phyloP scores from a whole-genome alignment of 2,888 invertebrate species.

The Cremastinae sp. region DNA sequence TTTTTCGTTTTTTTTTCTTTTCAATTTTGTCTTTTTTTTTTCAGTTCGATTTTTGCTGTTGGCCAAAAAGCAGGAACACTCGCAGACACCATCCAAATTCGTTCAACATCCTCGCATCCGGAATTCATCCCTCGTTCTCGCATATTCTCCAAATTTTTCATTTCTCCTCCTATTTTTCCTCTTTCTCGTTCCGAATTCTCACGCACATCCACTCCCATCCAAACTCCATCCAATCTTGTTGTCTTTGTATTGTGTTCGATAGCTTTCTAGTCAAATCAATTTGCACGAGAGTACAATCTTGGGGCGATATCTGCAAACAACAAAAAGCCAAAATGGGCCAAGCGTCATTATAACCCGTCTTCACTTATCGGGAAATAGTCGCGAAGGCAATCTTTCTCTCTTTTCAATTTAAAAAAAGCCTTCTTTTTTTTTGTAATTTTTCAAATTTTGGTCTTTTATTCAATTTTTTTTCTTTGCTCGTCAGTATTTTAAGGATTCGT shows the following conservation, averaged over 20 bases:
- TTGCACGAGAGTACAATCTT: constrained; percentile 79
- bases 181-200: constrained; percentile 69
- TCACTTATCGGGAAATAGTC: constrained; percentile 30
- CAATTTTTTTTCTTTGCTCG: neutral
- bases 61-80: constrained; percentile 71
- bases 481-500: constrained; percentile 7
- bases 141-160: neutral
- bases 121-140: constrained; percentile 51
- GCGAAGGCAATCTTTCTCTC: constrained; percentile 11
- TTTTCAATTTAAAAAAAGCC: too few relatives aligned
- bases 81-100: constrained; percentile 72
- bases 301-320: constrained; percentile 78
- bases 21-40: constrained; percentile 35
- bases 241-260: constrained; percentile 80
- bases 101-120: constrained; percentile 57
- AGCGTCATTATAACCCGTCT: constrained; percentile 63
- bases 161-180: constrained; percentile 25
- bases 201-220: constrained; percentile 80
- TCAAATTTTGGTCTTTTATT: neutral
- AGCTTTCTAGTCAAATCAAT: constrained; percentile 80
- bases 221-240: constrained; percentile 79
- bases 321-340: constrained; percentile 74
- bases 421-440: neutral
- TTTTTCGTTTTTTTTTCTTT: constrained; percentile 32
- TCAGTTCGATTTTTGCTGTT: constrained; percentile 42